Evolutionary conservation across 2,888 invertebrate genomes (phyloP).

Genomic region (Terebella lapidaria): DNA sequence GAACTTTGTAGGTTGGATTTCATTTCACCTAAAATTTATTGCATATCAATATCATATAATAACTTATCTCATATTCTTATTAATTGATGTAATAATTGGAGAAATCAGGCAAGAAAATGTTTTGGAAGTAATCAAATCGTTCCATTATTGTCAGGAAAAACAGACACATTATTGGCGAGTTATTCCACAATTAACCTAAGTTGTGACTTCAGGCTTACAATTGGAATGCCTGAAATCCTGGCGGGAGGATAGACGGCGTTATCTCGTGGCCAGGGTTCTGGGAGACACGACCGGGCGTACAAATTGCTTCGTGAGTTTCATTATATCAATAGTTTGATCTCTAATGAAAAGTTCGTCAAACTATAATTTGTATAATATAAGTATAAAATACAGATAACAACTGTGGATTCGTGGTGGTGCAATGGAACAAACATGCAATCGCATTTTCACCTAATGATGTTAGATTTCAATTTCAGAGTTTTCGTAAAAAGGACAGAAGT

Average conservation of each 20-base stretch:
- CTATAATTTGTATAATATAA: too few relatives aligned
- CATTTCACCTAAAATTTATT: too few relatives aligned
- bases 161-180: too few relatives aligned
- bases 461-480: too few relatives aligned
- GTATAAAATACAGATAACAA: too few relatives aligned
- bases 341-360: background rate
- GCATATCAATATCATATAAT: background rate
- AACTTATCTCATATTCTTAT: background rate
- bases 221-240: slow-evolving; percentile 22
- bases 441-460: too few relatives aligned
- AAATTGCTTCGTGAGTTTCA: slow-evolving; percentile 23
- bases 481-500: background rate
- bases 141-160: too few relatives aligned
- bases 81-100: background rate
- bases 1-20: too few relatives aligned
- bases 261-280: slow-evolving; percentile 16
- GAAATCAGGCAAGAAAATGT: background rate
- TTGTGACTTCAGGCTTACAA: slow-evolving; percentile 12
- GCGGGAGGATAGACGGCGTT: slow-evolving; percentile 16
- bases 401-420: too few relatives aligned
- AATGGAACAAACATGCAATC: background rate
- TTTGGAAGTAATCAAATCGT: background rate
- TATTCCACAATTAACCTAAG: too few relatives aligned
- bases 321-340: too few relatives aligned
- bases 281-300: slow-evolving; percentile 9